phyloP scores from a whole-genome alignment of 2,797 vertebrate species.

The Zonotrichia albicollis region DNA sequence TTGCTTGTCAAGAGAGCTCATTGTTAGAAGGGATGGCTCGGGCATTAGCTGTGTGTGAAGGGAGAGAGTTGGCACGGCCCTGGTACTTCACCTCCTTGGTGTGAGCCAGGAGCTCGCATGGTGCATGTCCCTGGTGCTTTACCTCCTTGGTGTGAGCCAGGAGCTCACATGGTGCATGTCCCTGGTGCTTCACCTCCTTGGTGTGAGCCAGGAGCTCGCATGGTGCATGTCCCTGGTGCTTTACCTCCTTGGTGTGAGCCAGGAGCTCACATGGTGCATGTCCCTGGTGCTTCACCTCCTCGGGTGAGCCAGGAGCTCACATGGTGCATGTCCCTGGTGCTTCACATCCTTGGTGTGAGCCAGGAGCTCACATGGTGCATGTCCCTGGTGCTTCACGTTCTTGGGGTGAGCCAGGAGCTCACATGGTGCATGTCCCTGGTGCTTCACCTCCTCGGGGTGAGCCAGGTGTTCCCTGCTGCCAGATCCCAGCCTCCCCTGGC shows the following conservation, averaged over 20 bases:
- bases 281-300: background rate
- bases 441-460: no score
- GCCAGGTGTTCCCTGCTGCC: background rate
- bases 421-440: no score
- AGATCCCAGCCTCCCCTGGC: background rate
- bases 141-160: background rate
- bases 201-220: background rate
- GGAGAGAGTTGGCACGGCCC: background rate
- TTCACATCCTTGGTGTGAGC: background rate
- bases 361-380: background rate
- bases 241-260: no score
- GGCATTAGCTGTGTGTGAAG: fast-evolving
- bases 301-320: background rate
- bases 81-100: background rate
- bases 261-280: background rate
- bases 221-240: background rate
- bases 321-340: background rate
- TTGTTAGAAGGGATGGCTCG: background rate
- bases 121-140: background rate
- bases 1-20: background rate
- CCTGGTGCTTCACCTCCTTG: background rate
- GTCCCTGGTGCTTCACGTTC: background rate
- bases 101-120: background rate
- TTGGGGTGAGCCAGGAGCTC: background rate
- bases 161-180: background rate